Conservation (phyloP, 2,888 invertebrate species). For the Agriotes lineatus region DNA sequence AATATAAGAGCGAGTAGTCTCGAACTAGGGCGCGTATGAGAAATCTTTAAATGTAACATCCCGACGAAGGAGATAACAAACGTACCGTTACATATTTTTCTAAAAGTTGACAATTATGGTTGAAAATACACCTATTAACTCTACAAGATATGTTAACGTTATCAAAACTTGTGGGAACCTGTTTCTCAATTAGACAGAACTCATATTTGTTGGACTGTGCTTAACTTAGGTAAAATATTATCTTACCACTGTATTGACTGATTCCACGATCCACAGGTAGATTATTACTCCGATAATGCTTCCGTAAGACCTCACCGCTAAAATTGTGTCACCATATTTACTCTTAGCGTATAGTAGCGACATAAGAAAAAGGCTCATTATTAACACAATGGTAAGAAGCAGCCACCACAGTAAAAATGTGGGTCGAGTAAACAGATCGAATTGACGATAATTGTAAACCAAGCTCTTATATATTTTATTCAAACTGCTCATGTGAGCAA, state of each 20-base stretch:
- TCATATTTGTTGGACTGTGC: too few relatives aligned
- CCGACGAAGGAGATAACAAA: too few relatives aligned
- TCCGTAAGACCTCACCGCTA: background rate
- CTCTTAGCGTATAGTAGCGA: background rate
- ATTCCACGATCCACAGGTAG: background rate
- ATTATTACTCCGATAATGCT: background rate
- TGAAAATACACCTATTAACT: too few relatives aligned
- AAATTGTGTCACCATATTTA: background rate
- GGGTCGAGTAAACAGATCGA: background rate
- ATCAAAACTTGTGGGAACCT: too few relatives aligned
- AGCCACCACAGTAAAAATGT: background rate
- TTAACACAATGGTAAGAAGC: background rate
- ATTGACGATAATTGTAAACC: background rate
- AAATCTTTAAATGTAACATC: too few relatives aligned
- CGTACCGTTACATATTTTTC: too few relatives aligned
- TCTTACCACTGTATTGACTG: background rate
- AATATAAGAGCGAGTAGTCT: too few relatives aligned
- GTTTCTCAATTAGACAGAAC: too few relatives aligned
- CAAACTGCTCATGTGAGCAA: background rate
- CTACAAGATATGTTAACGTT: too few relatives aligned
- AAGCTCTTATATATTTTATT: background rate
- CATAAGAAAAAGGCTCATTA: background rate
- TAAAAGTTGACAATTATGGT: too few relatives aligned
- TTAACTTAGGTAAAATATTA: too few relatives aligned
- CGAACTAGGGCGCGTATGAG: too few relatives aligned